Conservation (phyloP, 2,797 vertebrate genomes). For the Sebastes matsubarae region DNA sequence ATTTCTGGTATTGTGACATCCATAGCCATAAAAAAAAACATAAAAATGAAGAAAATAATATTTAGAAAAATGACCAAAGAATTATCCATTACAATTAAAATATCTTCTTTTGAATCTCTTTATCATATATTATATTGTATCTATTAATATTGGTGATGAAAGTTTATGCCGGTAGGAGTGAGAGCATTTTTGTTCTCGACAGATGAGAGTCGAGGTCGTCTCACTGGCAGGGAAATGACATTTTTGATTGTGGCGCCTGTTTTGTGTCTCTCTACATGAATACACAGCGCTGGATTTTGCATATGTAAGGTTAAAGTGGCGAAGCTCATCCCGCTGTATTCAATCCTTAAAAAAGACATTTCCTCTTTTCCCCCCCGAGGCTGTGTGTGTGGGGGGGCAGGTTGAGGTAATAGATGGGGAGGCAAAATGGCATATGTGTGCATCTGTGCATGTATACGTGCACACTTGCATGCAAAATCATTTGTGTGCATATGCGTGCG, state of each 20-base stretch:
- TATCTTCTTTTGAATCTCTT: background rate
- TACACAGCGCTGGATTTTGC: slow-evolving; percentile 67
- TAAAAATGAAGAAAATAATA: background rate
- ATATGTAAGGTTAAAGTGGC: slow-evolving; percentile 79
- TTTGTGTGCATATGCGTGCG: slow-evolving; percentile 56
- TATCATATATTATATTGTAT: background rate
- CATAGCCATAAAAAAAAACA: no score
- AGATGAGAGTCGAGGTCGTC: slow-evolving; percentile 18
- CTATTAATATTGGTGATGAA: background rate
- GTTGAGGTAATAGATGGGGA: slow-evolving; percentile 58
- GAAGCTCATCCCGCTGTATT: slow-evolving; percentile 74
- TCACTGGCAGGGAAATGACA: slow-evolving; percentile 68
- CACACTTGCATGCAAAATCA: slow-evolving; percentile 51
- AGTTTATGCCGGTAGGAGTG: background rate
- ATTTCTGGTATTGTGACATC: no score
- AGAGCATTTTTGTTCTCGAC: slow-evolving; percentile 9
- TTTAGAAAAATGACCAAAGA: background rate
- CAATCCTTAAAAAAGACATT: slow-evolving; percentile 73
- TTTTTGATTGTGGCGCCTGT: slow-evolving; percentile 77
- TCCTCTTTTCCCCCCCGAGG: slow-evolving; percentile 64
- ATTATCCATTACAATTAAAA: background rate
- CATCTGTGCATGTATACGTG: slow-evolving; percentile 39
- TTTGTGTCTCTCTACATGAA: slow-evolving; percentile 67
- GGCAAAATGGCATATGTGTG: slow-evolving; percentile 37
- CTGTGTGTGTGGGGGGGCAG: slow-evolving; percentile 18